A percentile compares a stretch with the other conserved stretches of the same genome.
These are phyloP conservation scores for Drosophila melanogaster DNA, from an alignment of 1,140 invertebrate species.

Conservation along the genomic window Release_6_plus_ISO1_MT NT_033779.5:2313501-2314000, in stretches of 20 bases:
- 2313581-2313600: background rate
- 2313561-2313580: constrained; percentile 2
- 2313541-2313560: background rate
- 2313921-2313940: constrained; percentile 60
- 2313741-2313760: constrained; percentile 42
- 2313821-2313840: constrained; percentile 54
- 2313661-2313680: background rate
- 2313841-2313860: constrained; percentile 21
- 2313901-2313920: constrained; percentile 61
- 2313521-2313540: constrained; percentile 20
- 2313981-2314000: constrained; percentile 55
- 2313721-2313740: background rate
- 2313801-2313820: constrained; percentile 45
- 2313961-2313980: constrained; percentile 33
- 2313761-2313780: constrained; percentile 22
- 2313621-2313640: background rate
- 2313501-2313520: constrained; percentile 53
- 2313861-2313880: constrained; percentile 11
- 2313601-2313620: background rate
- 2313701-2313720: background rate
- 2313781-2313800: constrained; percentile 46
- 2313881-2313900: constrained; percentile 10
- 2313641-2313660: background rate
- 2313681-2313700: background rate
- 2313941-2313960: constrained; percentile 27